Base-by-base conservation (phyloP, 37 sponge, comb jelly and placozoan genomes). In the Beroe forskalii region DNA sequence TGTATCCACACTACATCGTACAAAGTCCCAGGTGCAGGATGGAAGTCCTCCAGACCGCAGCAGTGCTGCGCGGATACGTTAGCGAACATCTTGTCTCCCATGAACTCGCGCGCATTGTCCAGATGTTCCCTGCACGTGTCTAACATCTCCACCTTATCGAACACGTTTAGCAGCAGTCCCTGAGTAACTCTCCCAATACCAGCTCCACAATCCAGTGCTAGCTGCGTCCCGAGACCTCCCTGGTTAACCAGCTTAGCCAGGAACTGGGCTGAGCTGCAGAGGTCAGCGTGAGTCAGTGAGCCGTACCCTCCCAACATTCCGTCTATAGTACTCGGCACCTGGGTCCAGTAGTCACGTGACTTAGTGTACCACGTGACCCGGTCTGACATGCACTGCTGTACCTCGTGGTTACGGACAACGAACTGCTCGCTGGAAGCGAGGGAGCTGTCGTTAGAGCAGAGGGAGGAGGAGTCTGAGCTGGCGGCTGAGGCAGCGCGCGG, bases 1-100 rank as follows among this genome's bases (percentile, higher is more conserved):
- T 97, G 98, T 40, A 93, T 91, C 98, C 98, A 97, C 31, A 97
- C 94, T 31, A 97, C 28, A 90, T 94, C 93, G 76, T 97, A 97
- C 12, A 48, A 48, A 0, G 67, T 89, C 12, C 89, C 93, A 4
- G 90, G 72, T 72, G 94, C 91, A 0, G 98, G 98, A 40, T 60
- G n/a, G 76, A 97, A 97, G 41, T 93, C 94, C 92, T 97, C 93
- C 31, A 93, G 60, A 31, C 76, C 67, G 17, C 91, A n/a, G 75
- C 86, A 80, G 30, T 80, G 86, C 31, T 80, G 86, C 27, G 86
- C 86, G 3, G 40, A 24, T 40, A 64, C 67, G 14, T 41, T 22
- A 41, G 41, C 61, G 37, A 55, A 64, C 63, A 55, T 60, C 28
- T 91, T 23, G 17, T 90, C 38, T 39, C 93, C 96, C 0, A 95